Conservation (phyloP, 2,113 vertebrate species). For the Zosterops hypoxanthus region DNA sequence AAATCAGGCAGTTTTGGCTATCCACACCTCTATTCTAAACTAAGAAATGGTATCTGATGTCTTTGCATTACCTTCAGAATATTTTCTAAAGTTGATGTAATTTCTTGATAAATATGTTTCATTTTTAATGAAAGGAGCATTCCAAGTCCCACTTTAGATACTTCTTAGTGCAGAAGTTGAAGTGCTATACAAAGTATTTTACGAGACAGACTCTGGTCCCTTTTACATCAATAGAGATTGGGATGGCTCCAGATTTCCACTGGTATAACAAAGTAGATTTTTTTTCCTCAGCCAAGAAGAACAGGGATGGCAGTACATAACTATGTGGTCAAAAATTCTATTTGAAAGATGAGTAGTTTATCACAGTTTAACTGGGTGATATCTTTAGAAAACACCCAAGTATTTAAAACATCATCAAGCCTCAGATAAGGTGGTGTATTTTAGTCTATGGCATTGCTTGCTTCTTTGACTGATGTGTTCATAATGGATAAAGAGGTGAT, state of each 20-base stretch:
- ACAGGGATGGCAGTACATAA: not conserved
- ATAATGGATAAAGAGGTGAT: not conserved
- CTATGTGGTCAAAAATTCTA: not conserved
- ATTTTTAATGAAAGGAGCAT: not conserved
- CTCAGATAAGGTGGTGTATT: not conserved
- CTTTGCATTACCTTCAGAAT: not conserved
- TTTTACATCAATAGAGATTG: not conserved
- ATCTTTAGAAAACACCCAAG: not conserved
- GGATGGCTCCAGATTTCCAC: not conserved
- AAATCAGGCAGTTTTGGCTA: not conserved
- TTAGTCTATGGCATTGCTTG: not conserved
- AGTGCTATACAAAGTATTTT: not conserved
- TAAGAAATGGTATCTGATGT: not conserved
- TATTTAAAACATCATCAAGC: not conserved
- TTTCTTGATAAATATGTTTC: not conserved
- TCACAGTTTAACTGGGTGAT: not conserved
- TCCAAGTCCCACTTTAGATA: not conserved
- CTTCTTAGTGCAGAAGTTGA: not conserved
- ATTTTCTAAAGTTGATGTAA: not conserved
- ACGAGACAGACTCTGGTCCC: not conserved
- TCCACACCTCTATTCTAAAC: not conserved
- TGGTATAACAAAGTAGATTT: not conserved
- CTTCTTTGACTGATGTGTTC: not conserved
- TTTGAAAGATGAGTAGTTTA: not conserved
- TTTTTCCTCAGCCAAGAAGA: not conserved